phyloP scores from a whole-genome alignment of 2,888 invertebrate species.

The Standfussiana lucernea region DNA sequence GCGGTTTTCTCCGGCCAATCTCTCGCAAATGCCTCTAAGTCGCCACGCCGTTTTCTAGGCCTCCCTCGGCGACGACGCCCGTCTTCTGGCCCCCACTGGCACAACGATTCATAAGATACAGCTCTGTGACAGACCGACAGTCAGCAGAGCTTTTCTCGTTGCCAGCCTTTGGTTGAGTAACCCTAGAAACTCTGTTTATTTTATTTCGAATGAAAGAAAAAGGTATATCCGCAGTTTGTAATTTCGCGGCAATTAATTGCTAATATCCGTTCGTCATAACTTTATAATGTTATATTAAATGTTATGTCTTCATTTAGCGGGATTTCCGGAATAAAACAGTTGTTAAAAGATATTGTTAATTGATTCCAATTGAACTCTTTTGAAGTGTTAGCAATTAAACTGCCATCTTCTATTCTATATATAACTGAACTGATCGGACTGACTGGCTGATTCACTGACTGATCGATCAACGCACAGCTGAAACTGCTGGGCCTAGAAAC shows the following conservation, averaged over 20 bases:
- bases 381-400: not conserved
- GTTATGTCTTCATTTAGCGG: not conserved
- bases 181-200: not conserved
- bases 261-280: conserved; percentile 9
- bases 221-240: not conserved
- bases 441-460: too few relatives aligned
- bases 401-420: too few relatives aligned
- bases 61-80: too few relatives aligned
- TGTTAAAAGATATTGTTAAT: not conserved
- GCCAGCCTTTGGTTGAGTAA: not conserved
- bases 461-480: too few relatives aligned
- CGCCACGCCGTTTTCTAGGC: too few relatives aligned
- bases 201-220: conserved; percentile 15
- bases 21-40: too few relatives aligned
- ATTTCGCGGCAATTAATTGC: conserved; percentile 10
- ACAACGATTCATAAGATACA: not conserved
- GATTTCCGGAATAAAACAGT: conserved; percentile 22
- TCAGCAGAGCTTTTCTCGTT: not conserved
- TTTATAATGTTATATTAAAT: not conserved
- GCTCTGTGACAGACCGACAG: not conserved
- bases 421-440: too few relatives aligned
- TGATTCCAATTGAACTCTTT: conserved; percentile 6
- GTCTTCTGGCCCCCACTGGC: too few relatives aligned
- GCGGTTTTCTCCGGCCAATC: too few relatives aligned
- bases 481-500: too few relatives aligned